Base-by-base conservation (phyloP, 2,113 vertebrate species). In the Indicator indicator region DNA sequence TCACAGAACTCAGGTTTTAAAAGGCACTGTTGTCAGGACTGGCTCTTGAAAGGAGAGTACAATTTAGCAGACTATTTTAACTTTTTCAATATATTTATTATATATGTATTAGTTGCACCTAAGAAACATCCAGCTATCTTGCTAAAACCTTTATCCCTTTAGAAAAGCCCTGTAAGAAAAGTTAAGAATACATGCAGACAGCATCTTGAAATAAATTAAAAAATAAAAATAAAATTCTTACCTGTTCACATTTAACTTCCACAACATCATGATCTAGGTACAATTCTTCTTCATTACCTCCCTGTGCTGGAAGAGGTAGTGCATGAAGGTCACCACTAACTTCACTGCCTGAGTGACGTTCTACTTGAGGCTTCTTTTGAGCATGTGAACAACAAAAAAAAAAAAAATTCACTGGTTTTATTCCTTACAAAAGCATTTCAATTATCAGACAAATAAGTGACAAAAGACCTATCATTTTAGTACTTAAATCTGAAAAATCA, bases 331-430 rank as follows among this genome's bases (percentile, higher is more conserved):
- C 80, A 48, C 15, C 9, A 13, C 20, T 81, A 24, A 95, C 86
- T 84, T 88, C 91, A 65, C 54, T 84, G 90, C 98, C 97, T 52
- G 94, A 68, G 81, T 98, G 98, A 40, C 97, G 97, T 71, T 98
- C 98, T 5, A 98, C 98, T 67, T 97, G 89, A 32, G 98, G 97
- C 82, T 96, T 97, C 85, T 96, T 97, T 55, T 95, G 48, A 75
- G 76, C 14, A 60, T 33, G 14, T 82, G 36, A 87, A 91, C 88
- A 91, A 73, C 21, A 76, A 78, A 65, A 69, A 38, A 30, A 33
- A n/a, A 27, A 87, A 48, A 69, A 44, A 30, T 0, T 10, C 38
- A 87, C 30, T 73, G 59, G 7, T 74, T 10, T 40, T 76, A 77
- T 40, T 86, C 8, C 2, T 33, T 48, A 74, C 21, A 85, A 33